These are phyloP conservation scores for Thereva unica DNA, from an alignment of 2,888 invertebrate species.

Conservation along the genomic window DNA sequence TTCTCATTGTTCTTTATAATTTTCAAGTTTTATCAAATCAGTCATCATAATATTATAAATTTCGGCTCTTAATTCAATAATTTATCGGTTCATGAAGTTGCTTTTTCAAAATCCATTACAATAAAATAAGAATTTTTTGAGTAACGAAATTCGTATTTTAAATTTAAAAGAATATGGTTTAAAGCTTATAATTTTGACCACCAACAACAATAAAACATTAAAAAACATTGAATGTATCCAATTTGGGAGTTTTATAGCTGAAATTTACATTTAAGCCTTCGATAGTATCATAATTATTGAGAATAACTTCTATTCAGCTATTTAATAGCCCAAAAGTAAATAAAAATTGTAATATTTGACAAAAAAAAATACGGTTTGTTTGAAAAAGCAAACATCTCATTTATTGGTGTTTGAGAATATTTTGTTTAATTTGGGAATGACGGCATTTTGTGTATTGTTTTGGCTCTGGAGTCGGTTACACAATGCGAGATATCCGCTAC, in stretches of 20 bases:
- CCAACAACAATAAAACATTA: too few species aligned
- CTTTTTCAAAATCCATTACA: conserved; percentile 24
- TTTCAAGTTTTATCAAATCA: conserved; percentile 3
- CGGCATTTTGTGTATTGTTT: conserved; percentile 50
- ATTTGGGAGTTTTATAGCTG: conserved; percentile 18
- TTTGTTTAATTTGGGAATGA: conserved; percentile 50
- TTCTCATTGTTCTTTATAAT: too few species aligned
- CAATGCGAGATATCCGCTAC: conserved; percentile 97
- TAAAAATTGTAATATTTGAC: neutral
- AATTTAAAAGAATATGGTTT: too few species aligned
- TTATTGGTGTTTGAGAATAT: conserved; percentile 40
- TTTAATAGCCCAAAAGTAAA: conserved; percentile 6
- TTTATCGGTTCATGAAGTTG: conserved; percentile 19
- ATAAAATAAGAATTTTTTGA: neutral
- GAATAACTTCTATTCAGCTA: neutral
- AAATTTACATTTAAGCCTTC: neutral
- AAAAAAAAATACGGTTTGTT: conserved; percentile 4
- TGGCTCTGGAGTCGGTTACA: conserved; percentile 82
- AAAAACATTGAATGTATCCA: too few species aligned
- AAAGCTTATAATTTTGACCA: too few species aligned
- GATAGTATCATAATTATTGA: too few species aligned
- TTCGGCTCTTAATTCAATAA: conserved; percentile 14
- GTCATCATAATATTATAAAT: conserved; percentile 14
- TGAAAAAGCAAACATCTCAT: conserved; percentile 34
- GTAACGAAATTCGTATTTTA: neutral